Conservation (phyloP, 2,113 vertebrate genomes). For the Bettongia penicillata region DNA sequence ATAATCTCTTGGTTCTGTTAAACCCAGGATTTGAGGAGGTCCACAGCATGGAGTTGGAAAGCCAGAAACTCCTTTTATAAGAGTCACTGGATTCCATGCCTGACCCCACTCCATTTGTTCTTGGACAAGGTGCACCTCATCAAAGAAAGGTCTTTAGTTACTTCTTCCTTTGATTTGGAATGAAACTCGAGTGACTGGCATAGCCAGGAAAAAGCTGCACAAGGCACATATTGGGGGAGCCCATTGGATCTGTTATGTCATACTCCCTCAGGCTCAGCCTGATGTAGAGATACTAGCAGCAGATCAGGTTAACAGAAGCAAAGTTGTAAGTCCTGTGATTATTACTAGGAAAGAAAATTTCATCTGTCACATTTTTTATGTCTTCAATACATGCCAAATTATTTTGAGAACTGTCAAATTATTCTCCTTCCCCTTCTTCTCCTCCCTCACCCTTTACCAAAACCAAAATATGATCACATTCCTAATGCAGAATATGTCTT, state of each 20-base stretch:
- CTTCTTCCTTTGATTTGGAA: conserved; percentile 92
- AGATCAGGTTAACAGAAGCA: conserved; percentile 92
- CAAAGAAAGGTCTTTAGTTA: conserved; percentile 92
- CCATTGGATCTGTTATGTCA: conserved; percentile 90
- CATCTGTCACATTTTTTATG: conserved; percentile 75
- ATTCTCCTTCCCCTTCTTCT: conserved; percentile 66
- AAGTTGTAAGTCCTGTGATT: conserved; percentile 87
- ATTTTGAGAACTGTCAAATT: conserved; percentile 73
- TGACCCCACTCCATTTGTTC: conserved; percentile 94
- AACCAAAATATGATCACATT: conserved; percentile 63
- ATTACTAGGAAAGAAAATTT: conserved; percentile 72
- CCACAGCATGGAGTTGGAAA: conserved; percentile 91
- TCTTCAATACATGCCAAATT: conserved; percentile 91
- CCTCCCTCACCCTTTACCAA: not conserved
- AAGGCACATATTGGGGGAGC: conserved; percentile 94
- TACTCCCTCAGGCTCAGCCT: conserved; percentile 82
- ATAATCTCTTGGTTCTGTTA: conserved; percentile 95
- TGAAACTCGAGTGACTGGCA: conserved; percentile 84
- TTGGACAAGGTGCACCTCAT: conserved; percentile 91
- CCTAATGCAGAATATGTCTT: conserved; percentile 74
- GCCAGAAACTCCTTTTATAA: conserved; percentile 90
- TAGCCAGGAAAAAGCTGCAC: conserved; percentile 89
- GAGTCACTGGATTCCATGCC: conserved; percentile 96
- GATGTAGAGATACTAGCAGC: conserved; percentile 94
- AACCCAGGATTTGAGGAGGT: conserved; percentile 96